Evolutionary conservation across 92 coral and sea anemone species (phyloP).

Genomic region (Montipora capitata): DNA sequence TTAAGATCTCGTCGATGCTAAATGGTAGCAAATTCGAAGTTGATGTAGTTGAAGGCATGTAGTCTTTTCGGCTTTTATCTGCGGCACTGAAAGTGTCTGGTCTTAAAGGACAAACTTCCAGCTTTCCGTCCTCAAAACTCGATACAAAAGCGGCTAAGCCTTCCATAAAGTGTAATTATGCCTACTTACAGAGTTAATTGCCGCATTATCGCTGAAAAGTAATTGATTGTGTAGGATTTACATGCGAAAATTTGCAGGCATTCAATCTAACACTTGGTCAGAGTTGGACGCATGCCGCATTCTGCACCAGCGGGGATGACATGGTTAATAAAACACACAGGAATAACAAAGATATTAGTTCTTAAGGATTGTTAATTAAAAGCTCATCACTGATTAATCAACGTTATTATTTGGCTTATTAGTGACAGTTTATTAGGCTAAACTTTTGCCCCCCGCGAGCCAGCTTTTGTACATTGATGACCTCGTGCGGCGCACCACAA

Average conservation of each 20-base stretch:
- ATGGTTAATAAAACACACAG: constrained; percentile 62
- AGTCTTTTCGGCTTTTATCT: constrained; percentile 9
- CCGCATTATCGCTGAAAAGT: constrained; percentile 11
- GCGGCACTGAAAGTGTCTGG: background rate
- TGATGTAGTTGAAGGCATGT: constrained; percentile 10
- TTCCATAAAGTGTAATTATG: constrained; percentile 71
- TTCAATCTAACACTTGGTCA: background rate
- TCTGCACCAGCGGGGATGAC: constrained; percentile 17
- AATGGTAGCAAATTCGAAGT: constrained; percentile 65
- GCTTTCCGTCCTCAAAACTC: constrained; percentile 78
- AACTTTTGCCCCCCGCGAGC: constrained; percentile 82
- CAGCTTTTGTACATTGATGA: constrained; percentile 66
- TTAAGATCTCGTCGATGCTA: constrained; percentile 87
- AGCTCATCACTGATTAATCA: constrained; percentile 88
- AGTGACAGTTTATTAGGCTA: constrained; percentile 87
- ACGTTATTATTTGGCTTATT: constrained; percentile 83
- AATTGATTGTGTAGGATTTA: background rate
- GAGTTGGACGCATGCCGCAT: background rate
- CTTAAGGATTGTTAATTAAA: constrained; percentile 82
- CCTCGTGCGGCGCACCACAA: constrained; percentile 46
- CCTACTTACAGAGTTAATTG: constrained; percentile 23
- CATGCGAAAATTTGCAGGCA: background rate
- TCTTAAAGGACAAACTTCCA: background rate
- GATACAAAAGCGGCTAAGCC: constrained; percentile 94
- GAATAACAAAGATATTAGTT: constrained; percentile 52